A percentile compares a stretch with the other conserved stretches of the same genome.
phyloP scores from a whole-genome alignment of 2,113 vertebrate genomes.

The Recurvirostra avosetta region DNA sequence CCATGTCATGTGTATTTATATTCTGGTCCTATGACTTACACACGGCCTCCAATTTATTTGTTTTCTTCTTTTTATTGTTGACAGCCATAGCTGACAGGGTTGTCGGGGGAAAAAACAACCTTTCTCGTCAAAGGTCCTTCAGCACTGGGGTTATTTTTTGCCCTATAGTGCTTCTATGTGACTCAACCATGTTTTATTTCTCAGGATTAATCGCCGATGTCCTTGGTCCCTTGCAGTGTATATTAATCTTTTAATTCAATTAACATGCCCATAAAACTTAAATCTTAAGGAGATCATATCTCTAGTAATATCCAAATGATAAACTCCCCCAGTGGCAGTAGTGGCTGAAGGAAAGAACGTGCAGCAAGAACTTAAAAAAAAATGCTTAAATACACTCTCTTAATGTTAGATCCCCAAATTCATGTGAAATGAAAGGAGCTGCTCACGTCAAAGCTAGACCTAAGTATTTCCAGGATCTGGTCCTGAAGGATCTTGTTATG shows the following conservation, averaged over 20 bases:
- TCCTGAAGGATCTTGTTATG: neutral
- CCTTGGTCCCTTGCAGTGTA: neutral
- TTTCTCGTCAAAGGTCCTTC: conserved; percentile 40
- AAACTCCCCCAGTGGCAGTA: neutral
- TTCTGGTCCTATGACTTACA: conserved; percentile 83
- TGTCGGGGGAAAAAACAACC: neutral
- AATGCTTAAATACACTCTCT: neutral
- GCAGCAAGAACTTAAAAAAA: neutral
- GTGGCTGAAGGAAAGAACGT: neutral
- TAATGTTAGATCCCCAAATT: neutral
- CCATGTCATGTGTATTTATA: conserved; percentile 52
- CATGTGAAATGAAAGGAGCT: neutral
- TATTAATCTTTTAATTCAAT: conserved; percentile 56
- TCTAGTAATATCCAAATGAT: neutral
- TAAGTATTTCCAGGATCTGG: neutral
- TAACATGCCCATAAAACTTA: neutral
- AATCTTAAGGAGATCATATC: conserved; percentile 3
- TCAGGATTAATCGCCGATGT: conserved; percentile 4
- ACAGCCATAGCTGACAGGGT: conserved; percentile 42
- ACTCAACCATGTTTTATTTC: conserved; percentile 11
- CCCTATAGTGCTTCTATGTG: neutral
- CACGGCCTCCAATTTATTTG: conserved; percentile 81
- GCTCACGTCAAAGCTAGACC: neutral
- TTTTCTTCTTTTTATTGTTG: conserved; percentile 73
- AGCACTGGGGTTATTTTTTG: neutral